Percentiles rank a stretch among this genome's conserved stretches.
phyloP scores from a whole-genome alignment of 2,797 vertebrate species.

The Pipistrellus kuhlii region DNA sequence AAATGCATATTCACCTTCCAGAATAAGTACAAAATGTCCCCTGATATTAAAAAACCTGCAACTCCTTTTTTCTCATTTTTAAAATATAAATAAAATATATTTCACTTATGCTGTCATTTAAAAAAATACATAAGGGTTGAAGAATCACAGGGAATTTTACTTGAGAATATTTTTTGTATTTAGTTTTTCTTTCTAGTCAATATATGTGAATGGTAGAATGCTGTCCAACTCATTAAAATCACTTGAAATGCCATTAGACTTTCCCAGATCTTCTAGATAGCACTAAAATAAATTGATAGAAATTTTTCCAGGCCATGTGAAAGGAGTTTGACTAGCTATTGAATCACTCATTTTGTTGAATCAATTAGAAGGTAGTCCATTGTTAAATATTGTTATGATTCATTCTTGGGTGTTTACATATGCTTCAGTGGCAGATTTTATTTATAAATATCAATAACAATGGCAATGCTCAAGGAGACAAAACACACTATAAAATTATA shows the following conservation, averaged over 20 bases:
- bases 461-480: background rate
- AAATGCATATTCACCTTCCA: slow-evolving; percentile 15
- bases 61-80: background rate
- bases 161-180: slow-evolving; percentile 15
- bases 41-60: slow-evolving; percentile 65
- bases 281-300: slow-evolving; percentile 29
- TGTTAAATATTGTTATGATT: slow-evolving; percentile 58
- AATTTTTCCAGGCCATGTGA: background rate
- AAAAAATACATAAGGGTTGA: background rate
- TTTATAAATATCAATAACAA: slow-evolving; percentile 25
- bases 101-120: background rate
- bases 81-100: slow-evolving; percentile 2
- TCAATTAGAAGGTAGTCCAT: slow-evolving; percentile 23
- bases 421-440: slow-evolving; percentile 34
- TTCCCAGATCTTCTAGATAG: background rate
- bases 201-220: slow-evolving; percentile 28
- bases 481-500: slow-evolving; percentile 31
- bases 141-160: slow-evolving; percentile 21
- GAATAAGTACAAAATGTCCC: slow-evolving; percentile 74
- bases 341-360: slow-evolving; percentile 19
- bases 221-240: slow-evolving; percentile 32
- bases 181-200: slow-evolving; percentile 5
- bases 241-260: background rate
- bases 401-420: background rate
- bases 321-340: slow-evolving; percentile 10